Evolutionary conservation across 1,140 invertebrate species (phyloP), one percentile per base, ranked within the genome.

Genomic region (Heliconius hewitsoni): DNA sequence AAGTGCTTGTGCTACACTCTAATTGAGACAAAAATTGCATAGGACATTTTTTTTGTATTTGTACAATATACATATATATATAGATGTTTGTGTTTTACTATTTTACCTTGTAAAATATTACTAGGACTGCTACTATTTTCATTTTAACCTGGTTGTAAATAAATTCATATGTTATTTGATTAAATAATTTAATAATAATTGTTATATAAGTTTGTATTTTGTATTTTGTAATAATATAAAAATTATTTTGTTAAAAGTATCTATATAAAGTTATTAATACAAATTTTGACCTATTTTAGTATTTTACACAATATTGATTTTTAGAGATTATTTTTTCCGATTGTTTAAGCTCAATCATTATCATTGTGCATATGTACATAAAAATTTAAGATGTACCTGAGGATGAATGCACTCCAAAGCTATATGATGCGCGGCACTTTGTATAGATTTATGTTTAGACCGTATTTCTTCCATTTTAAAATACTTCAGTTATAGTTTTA

Each of bases 401-500:
- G 91, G 90, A 82, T 93, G 88, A 71, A 94, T 91, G 80, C 91
- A 94, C 27, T 94, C 92, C 81, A 94, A 81, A 39, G 90, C 90
- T 39, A 94, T 94, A 77, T 94, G 91, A 79, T 94, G 92, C 72
- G 92, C 89, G 23, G 91, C 88, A 84, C 72, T 93, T 81, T 93
- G 92, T 57, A 93, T 83, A 18, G 89, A 82, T 79, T 93, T 94
- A 77, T 94, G 90, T 87, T 92, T 93, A 52, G 84, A 86, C 42
- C 89, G 84, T 75, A 91, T 79, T 78, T 94, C 92, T 81, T 94
- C 91, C 92, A 94, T 94, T 82, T 79, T 76, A 76, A 66, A 30
- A 66, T 13, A 66, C 3, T 8, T 57, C 16, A 30, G 27, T 30
- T 30, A 30, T 66, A 66, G 13, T 30, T 66, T 23, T 11, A 66